These are phyloP conservation scores for Capricornis sumatraensis DNA, from an alignment of 2,113 vertebrate genomes.

Conservation along the genomic window DNA sequence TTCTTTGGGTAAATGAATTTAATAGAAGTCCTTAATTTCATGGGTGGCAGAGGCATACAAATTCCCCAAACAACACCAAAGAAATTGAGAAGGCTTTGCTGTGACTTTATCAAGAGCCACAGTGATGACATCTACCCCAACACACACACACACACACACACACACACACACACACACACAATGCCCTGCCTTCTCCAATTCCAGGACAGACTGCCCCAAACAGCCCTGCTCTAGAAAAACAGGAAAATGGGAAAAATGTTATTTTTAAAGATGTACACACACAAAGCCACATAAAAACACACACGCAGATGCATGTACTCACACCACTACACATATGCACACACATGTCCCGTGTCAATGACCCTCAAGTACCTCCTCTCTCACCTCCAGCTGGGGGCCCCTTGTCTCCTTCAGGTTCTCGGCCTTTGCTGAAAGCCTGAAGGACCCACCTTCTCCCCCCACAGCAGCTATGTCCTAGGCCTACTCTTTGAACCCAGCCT, in stretches of 20 bases:
- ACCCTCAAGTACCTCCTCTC: neutral
- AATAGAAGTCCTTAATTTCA: neutral
- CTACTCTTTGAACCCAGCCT: neutral
- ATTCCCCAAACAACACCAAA: neutral
- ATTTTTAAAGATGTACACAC: neutral
- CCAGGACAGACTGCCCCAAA: neutral
- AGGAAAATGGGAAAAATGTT: neutral
- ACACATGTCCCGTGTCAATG: neutral
- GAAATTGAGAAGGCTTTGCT: neutral
- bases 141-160: neutral
- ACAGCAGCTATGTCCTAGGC: neutral
- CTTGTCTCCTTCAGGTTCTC: fast-evolving
- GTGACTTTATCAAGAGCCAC: neutral
- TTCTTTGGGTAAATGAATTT: neutral
- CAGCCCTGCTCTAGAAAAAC: neutral
- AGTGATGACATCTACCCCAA: neutral
- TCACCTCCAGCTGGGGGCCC: neutral
- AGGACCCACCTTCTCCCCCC: neutral
- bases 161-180: neutral
- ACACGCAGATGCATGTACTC: neutral
- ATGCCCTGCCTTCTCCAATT: neutral
- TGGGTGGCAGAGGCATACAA: neutral
- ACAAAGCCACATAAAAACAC: neutral
- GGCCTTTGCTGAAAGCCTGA: neutral
- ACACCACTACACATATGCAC: neutral